Conservation (phyloP, 92 coral and sea anemone species). For the Hydrozoanthus gracilis region DNA sequence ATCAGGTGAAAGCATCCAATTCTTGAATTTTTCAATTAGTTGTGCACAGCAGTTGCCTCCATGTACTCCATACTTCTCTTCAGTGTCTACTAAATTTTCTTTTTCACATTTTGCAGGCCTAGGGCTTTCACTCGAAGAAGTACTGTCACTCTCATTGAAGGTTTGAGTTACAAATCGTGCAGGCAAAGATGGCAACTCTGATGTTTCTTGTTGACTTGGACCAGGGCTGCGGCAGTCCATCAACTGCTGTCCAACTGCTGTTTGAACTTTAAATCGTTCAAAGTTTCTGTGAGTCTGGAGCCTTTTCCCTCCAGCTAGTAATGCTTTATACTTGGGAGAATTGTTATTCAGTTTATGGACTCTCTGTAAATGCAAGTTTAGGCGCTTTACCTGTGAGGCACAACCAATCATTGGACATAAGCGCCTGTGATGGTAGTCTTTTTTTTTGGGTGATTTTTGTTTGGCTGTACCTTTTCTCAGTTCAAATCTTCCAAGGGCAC, state of each 20-base stretch:
- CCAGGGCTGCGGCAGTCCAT: not conserved
- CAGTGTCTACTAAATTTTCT: not conserved
- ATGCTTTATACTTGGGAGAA: constrained; percentile 16
- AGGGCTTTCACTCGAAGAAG: constrained; percentile 1
- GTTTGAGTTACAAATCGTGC: not conserved
- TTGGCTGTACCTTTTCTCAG: not conserved
- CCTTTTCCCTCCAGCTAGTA: constrained; percentile 19
- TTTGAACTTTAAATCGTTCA: not conserved
- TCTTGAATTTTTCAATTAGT: not conserved
- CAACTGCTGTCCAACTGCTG: not conserved
- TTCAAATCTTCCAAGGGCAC: constrained; percentile 12
- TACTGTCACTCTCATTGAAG: not conserved
- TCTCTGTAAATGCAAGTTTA: constrained; percentile 22
- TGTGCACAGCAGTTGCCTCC: not conserved
- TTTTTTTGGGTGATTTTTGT: not conserved
- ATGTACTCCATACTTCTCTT: constrained; percentile 8
- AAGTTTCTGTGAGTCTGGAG: not conserved
- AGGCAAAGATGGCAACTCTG: not conserved
- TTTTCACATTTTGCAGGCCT: not conserved
- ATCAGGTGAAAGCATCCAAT: constrained; percentile 77
- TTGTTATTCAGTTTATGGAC: constrained; percentile 2
- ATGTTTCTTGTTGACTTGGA: not conserved
- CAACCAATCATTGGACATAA: constrained; percentile 25
- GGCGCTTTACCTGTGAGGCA: constrained; percentile 27
- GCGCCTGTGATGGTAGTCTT: constrained; percentile 28